phyloP scores from a whole-genome alignment of 2,113 vertebrate species.

The Pantherophis guttatus region DNA sequence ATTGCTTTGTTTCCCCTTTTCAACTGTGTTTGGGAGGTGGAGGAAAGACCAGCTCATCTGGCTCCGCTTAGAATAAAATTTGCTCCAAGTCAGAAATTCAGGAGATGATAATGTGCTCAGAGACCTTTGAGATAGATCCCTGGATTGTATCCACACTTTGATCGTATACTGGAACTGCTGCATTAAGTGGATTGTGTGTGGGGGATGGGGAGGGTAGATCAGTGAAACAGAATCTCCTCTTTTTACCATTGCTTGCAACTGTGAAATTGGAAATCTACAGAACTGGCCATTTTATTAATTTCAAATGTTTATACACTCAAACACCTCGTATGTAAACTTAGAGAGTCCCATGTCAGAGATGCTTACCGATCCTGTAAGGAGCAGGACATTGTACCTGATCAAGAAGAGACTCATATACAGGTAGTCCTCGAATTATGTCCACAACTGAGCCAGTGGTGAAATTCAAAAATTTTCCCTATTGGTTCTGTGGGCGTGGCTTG shows the following conservation, averaged over 20 bases:
- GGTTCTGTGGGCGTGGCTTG: too few species aligned
- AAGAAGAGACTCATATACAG: neutral
- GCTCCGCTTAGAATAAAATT: slow-evolving; percentile 66
- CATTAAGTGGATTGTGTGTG: slow-evolving; percentile 46
- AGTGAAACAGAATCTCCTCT: slow-evolving; percentile 29
- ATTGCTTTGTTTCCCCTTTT: slow-evolving; percentile 40
- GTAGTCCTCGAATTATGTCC: too few species aligned
- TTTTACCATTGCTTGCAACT: neutral
- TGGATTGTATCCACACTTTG: slow-evolving; percentile 53
- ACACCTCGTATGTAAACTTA: neutral
- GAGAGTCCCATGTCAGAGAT: neutral
- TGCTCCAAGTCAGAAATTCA: slow-evolving; percentile 59
- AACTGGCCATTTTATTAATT: neutral
- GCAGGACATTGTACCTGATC: neutral
- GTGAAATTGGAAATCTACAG: neutral
- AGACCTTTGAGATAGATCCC: slow-evolving; percentile 64
- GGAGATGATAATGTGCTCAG: slow-evolving; percentile 64
- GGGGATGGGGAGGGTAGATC: neutral
- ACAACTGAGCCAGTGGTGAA: too few species aligned
- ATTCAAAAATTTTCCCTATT: too few species aligned
- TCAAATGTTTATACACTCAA: neutral
- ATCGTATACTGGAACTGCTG: slow-evolving; percentile 55
- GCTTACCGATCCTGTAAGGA: neutral
- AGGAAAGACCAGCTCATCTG: slow-evolving; percentile 47
- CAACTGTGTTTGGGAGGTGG: slow-evolving; percentile 55